Evolutionary conservation across 2,113 vertebrate species (phyloP).

Genomic region (Pteruthius melanotis): DNA sequence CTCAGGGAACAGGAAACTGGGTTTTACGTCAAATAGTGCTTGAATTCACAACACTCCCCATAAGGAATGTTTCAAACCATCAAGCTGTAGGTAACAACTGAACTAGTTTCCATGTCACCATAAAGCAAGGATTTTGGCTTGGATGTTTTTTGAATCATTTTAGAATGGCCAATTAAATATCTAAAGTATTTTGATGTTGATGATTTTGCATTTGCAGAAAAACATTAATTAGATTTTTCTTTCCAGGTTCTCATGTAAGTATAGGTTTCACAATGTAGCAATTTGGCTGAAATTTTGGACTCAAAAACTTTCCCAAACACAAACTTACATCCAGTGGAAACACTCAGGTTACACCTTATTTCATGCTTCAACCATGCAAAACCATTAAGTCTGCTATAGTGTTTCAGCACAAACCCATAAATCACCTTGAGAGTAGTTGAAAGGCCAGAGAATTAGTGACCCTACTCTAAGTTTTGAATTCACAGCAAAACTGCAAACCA

Average conservation of each 20-base stretch:
- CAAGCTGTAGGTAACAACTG: not conserved
- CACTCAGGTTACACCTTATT: constrained; percentile 23
- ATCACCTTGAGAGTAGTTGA: constrained; percentile 8
- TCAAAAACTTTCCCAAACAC: not conserved
- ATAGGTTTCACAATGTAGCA: not conserved
- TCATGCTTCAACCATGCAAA: constrained; percentile 50
- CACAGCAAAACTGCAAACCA: not conserved
- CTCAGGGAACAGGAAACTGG: not conserved
- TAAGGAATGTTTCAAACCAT: not conserved
- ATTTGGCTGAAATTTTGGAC: not conserved
- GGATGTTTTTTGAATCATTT: not conserved
- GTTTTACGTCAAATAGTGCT: not conserved
- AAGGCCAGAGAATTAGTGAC: constrained; percentile 23
- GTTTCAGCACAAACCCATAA: constrained; percentile 34
- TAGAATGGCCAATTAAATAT: not conserved
- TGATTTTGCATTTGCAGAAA: not conserved
- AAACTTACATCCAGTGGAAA: not conserved
- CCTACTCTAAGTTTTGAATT: constrained; percentile 19
- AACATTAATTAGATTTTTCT: not conserved
- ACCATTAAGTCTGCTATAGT: constrained; percentile 21
- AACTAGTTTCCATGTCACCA: not conserved
- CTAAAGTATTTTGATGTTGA: not conserved
- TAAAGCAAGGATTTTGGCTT: not conserved
- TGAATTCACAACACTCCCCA: not conserved
- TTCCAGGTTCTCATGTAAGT: not conserved